Evolutionary conservation across 2,797 vertebrate species (phyloP).

Genomic region (Crenuchus spilurus): DNA sequence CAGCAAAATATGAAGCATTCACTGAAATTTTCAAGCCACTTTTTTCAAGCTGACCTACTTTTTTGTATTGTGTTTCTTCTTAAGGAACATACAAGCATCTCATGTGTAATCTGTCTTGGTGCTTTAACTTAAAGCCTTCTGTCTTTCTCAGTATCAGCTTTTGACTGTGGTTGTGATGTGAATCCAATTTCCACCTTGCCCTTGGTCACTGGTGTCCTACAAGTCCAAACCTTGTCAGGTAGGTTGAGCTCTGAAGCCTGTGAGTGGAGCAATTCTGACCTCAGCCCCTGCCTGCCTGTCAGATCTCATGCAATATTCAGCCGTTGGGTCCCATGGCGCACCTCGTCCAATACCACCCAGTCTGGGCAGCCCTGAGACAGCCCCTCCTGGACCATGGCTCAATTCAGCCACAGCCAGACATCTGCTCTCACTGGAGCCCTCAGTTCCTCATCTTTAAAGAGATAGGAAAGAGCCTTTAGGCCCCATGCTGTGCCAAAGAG

Average conservation of each 20-base stretch:
- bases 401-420: not conserved
- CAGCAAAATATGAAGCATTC: no score
- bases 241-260: conserved; percentile 16
- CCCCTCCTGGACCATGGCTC: not conserved
- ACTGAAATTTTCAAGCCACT: no score
- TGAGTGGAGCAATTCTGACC: not conserved
- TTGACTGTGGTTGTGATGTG: not conserved
- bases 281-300: conserved; percentile 12
- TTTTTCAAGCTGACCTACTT: no score
- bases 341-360: conserved; percentile 15
- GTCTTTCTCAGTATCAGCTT: not conserved
- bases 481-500: conserved; percentile 20
- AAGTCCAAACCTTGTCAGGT: conserved; percentile 30
- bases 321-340: not conserved
- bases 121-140: not conserved
- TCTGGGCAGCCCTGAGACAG: not conserved
- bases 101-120: not conserved
- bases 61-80: no score
- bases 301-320: conserved; percentile 37
- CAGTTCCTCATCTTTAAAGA: conserved; percentile 40
- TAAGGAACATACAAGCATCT: not conserved
- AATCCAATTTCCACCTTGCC: not conserved
- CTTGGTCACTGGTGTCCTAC: conserved; percentile 23
- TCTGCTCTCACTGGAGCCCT: not conserved
- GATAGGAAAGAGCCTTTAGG: conserved; percentile 33